A percentile compares a stretch with the other conserved stretches of the same genome.
Evolutionary conservation across 2,888 invertebrate genomes (phyloP).

Genomic region (Pollenia angustigena): DNA sequence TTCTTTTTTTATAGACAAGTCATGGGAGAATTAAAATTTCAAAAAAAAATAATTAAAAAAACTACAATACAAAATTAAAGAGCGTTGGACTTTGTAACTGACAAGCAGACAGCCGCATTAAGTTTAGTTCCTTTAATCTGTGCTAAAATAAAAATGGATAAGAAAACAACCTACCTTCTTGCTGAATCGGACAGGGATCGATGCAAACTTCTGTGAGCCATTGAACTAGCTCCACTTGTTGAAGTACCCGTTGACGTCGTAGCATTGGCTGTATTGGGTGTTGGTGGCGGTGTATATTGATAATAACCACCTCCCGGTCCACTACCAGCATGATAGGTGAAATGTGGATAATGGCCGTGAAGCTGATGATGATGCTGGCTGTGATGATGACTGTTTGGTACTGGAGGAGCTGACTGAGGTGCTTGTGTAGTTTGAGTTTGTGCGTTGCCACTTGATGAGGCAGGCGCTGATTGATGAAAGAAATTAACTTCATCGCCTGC

Average conservation of each 20-base stretch:
- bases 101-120: conserved; percentile 11
- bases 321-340: conserved; percentile 74
- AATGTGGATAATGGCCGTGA: conserved; percentile 75
- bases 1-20: conserved; percentile 71
- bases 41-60: conserved; percentile 37
- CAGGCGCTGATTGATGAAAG: conserved; percentile 77
- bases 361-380: conserved; percentile 76
- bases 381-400: conserved; percentile 78
- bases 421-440: conserved; percentile 76
- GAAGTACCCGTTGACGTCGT: conserved; percentile 64
- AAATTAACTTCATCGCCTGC: conserved; percentile 81
- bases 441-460: conserved; percentile 67
- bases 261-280: conserved; percentile 78
- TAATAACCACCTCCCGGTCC: conserved; percentile 72
- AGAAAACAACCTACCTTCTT: conserved; percentile 80
- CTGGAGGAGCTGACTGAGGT: conserved; percentile 82
- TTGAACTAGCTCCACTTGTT: conserved; percentile 60
- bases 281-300: conserved; percentile 81
- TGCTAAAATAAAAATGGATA: neutral
- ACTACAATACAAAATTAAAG: conserved; percentile 34
- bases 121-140: neutral
- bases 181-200: conserved; percentile 82
- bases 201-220: conserved; percentile 76
- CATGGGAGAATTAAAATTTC: conserved; percentile 70
- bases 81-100: conserved; percentile 63